Base-by-base conservation (phyloP, 1,140 invertebrate species). In the Drosophila nasuta region DNA sequence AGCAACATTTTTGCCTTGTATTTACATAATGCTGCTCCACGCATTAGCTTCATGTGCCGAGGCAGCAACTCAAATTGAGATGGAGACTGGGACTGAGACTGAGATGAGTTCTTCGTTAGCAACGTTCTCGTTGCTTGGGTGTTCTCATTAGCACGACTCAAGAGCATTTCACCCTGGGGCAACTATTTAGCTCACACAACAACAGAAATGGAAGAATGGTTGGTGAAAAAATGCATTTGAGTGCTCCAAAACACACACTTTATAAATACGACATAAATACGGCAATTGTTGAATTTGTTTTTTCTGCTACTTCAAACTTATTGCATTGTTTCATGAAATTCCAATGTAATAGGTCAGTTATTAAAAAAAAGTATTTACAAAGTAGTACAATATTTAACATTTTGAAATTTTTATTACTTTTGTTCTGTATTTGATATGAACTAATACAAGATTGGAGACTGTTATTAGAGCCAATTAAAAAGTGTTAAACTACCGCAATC, bases 111-210 rank as follows among this genome's bases (percentile, higher is more conserved):
- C 49, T 65, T 52, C 48, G 41, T 48, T 54, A 54, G 51, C 51
- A 35, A 25, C 25, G 15, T 67, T 65, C 60, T 79, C 79, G 77
- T 79, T 71, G 73, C 85, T 66, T 71, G 81, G 85, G 81, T 78
- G 75, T 90, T 85, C 82, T 91, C 87, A 91, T 91, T 91, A 91
- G 88, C 82, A 91, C 88, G 72, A 58, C 83, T 91, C 87, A 82
- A 91, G 87, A 83, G 82, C 73, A 79, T 83, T 83, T 76, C 46
- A 71, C 78, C 88, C 88, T 76, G 68, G 59, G 88, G 87, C 78
- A 91, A 91, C 88, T 91, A 91, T 91, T 91, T 86, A 91, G 82
- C 86, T 73, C 75, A 71, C 48, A 76, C 59, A 66, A 85, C 79
- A 83, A 75, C 75, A 65, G 17, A 60, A 38, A 45, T 49, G 52